Percentiles rank a stretch among this genome's conserved stretches.
Conservation (phyloP, 2,797 vertebrate genomes). For the Sebastes matsubarae region DNA sequence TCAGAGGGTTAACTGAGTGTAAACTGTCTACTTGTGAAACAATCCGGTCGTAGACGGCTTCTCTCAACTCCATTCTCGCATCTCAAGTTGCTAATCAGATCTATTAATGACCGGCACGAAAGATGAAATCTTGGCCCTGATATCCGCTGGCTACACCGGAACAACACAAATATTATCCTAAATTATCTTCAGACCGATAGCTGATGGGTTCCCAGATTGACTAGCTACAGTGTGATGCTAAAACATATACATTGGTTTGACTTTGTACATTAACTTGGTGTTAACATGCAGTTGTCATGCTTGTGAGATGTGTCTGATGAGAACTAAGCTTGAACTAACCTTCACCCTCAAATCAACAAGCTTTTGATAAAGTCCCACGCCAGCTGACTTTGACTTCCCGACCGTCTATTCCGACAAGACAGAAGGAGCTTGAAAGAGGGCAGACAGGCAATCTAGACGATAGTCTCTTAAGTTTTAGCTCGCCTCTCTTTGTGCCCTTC, state of each 20-base stretch:
- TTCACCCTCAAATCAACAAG: background rate
- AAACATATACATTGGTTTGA: background rate
- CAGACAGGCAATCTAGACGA: constrained; percentile 8
- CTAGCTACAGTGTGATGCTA: too few relatives aligned
- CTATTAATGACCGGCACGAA: too few relatives aligned
- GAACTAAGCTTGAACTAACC: background rate
- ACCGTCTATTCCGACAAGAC: background rate
- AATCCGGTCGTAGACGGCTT: too few relatives aligned
- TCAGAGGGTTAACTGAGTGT: too few relatives aligned
- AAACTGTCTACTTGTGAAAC: too few relatives aligned
- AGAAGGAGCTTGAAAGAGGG: background rate
- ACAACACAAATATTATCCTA: too few relatives aligned
- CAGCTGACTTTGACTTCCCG: background rate
- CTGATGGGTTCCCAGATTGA: too few relatives aligned
- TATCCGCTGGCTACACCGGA: too few relatives aligned
- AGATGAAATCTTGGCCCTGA: too few relatives aligned
- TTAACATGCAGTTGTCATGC: background rate
- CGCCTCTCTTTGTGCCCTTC: background rate
- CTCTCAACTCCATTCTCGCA: too few relatives aligned
- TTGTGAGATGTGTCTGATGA: background rate
- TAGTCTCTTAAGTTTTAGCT: background rate
- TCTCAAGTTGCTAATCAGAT: too few relatives aligned
- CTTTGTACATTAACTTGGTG: background rate
- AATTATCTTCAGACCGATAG: too few relatives aligned
- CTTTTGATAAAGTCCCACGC: background rate